phyloP scores from a whole-genome alignment of 2,888 invertebrate genomes.

The Epinotia brunnichana region DNA sequence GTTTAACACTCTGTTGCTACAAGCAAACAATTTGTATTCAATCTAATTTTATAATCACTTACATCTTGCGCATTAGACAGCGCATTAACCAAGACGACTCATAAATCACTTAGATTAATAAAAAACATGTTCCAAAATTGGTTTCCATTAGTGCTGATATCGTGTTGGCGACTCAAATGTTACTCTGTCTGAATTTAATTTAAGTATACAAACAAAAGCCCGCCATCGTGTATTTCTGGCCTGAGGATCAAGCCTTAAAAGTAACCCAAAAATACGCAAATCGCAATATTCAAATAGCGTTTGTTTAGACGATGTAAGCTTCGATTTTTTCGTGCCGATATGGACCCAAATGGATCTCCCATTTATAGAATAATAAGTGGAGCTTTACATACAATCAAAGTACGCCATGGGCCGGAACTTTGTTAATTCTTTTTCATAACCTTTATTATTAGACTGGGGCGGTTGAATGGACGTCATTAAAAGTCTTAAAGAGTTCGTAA shows the following conservation, averaged over 20 bases:
- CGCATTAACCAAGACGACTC: not conserved
- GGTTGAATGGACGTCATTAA: conserved; percentile 75
- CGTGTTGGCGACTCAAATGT: no score
- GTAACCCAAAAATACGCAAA: conserved; percentile 49
- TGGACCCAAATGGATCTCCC: conserved; percentile 57
- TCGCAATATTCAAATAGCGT: conserved; percentile 58
- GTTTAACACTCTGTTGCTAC: not conserved
- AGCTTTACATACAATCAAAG: conserved; percentile 71
- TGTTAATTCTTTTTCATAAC: conserved; percentile 72
- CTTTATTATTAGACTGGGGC: conserved; percentile 74
- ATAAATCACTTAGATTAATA: no score
- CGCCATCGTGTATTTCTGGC: not conserved
- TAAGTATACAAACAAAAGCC: no score
- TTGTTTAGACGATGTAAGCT: conserved; percentile 56
- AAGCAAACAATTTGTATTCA: not conserved
- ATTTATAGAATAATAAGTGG: conserved; percentile 70
- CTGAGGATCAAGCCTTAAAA: conserved; percentile 9
- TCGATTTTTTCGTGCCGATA: conserved; percentile 54
- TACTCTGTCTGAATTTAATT: no score
- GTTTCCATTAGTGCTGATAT: no score
- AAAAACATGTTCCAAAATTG: no score
- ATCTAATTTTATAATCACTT: not conserved
- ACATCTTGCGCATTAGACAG: not conserved
- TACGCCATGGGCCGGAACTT: conserved; percentile 55
- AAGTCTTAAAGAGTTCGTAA: conserved; percentile 70